Percentiles rank a stretch among this genome's conserved stretches.
These are phyloP conservation scores for Plumapathes pennacea DNA, from an alignment of 92 coral and sea anemone genomes.

Conservation along the genomic window DNA sequence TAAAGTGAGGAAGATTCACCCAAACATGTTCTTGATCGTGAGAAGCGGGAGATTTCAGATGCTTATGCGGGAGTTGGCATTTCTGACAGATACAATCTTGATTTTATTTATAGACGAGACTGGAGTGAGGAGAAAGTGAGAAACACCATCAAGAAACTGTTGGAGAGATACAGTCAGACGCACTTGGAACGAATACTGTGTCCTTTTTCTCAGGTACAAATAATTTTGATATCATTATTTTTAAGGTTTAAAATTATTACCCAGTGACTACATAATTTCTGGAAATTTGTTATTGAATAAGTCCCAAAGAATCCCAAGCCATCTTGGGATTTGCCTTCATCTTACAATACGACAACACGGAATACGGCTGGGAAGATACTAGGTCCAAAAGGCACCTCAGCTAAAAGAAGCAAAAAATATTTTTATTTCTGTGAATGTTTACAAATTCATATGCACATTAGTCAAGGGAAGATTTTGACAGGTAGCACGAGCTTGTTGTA, in stretches of 20 bases:
- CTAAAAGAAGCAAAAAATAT: too few relatives aligned
- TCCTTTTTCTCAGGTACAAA: conserved; percentile 87
- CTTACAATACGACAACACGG: too few relatives aligned
- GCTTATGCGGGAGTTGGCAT: too few relatives aligned
- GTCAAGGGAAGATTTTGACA: neutral
- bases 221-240: neutral
- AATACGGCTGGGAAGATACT: too few relatives aligned
- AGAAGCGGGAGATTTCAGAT: too few relatives aligned
- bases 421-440: neutral
- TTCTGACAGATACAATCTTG: too few relatives aligned
- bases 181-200: conserved; percentile 90
- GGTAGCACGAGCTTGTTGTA: neutral
- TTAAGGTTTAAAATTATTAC: neutral
- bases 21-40: too few relatives aligned
- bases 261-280: neutral
- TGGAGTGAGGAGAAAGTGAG: conserved; percentile 95
- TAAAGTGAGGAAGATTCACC: too few relatives aligned
- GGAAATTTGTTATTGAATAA: too few relatives aligned
- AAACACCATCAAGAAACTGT: conserved; percentile 75
- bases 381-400: too few relatives aligned
- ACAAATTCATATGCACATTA: neutral
- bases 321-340: too few relatives aligned
- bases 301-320: too few relatives aligned
- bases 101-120: conserved; percentile 55
- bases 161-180: conserved; percentile 87